A percentile compares a stretch with the other conserved stretches of the same genome.
Evolutionary conservation across 2,113 vertebrate genomes (phyloP).

Genomic region (Nibea coibor): DNA sequence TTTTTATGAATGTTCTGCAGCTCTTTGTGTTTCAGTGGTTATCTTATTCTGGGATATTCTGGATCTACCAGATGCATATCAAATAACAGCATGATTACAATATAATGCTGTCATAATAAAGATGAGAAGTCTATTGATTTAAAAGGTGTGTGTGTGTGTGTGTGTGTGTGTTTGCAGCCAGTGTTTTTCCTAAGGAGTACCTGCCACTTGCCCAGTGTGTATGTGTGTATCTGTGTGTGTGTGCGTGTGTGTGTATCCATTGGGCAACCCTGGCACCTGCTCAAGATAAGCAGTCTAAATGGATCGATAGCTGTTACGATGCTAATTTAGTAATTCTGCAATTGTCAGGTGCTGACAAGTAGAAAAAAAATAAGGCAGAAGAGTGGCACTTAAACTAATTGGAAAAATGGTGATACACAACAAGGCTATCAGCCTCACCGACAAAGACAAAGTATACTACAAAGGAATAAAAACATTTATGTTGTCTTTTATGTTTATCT

Average conservation of each 20-base stretch:
- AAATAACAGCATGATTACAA: neutral
- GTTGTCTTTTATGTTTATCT: neutral
- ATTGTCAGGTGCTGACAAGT: neutral
- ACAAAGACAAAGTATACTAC: neutral
- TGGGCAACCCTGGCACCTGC: neutral
- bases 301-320: neutral
- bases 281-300: slow-evolving; percentile 6
- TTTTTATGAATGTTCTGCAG: neutral
- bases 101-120: neutral
- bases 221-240: neutral
- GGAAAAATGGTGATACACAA: no score
- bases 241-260: neutral
- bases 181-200: neutral
- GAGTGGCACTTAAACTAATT: neutral
- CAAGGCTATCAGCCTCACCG: neutral
- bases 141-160: neutral
- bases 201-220: neutral
- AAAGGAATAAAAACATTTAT: neutral
- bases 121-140: neutral
- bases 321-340: neutral
- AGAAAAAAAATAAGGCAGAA: neutral
- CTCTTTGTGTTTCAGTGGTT: neutral
- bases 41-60: neutral
- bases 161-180: neutral
- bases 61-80: no score